Conservation (phyloP, 2,113 vertebrate species). For the Anguilla rostrata region DNA sequence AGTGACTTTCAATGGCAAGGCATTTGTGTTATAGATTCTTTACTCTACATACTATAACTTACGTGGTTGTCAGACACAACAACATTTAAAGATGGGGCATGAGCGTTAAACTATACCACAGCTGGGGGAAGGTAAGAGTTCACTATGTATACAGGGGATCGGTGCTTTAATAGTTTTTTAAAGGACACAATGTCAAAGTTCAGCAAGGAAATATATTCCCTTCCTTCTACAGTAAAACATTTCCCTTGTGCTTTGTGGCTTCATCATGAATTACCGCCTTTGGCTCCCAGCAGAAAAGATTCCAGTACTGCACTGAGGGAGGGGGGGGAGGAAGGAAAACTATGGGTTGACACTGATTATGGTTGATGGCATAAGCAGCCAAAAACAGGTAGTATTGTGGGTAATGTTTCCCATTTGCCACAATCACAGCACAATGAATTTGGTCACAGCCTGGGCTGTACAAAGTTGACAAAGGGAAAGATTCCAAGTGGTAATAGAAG, state of each 20-base stretch:
- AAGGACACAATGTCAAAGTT: conserved; percentile 27
- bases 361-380: conserved; percentile 60
- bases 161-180: neutral
- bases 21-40: neutral
- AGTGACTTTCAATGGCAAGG: too few species aligned
- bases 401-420: conserved; percentile 27
- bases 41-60: too few species aligned
- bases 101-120: neutral
- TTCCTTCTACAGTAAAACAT: conserved; percentile 53
- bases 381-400: conserved; percentile 52
- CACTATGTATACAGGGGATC: neutral
- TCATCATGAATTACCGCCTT: conserved; percentile 37
- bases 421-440: conserved; percentile 50
- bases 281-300: conserved; percentile 53
- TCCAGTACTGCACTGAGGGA: conserved; percentile 22
- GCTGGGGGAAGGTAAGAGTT: neutral
- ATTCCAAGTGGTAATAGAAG: conserved; percentile 40
- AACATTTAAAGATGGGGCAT: neutral
- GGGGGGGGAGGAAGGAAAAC: conserved; percentile 52
- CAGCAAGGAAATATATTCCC: conserved; percentile 48
- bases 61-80: neutral
- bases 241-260: conserved; percentile 52
- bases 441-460: conserved; percentile 15
- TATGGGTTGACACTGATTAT: conserved; percentile 54
- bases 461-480: conserved; percentile 37